These are phyloP conservation scores for Drosophila punjabiensis DNA, from an alignment of 1,140 invertebrate species.

Conservation along the genomic window DNA sequence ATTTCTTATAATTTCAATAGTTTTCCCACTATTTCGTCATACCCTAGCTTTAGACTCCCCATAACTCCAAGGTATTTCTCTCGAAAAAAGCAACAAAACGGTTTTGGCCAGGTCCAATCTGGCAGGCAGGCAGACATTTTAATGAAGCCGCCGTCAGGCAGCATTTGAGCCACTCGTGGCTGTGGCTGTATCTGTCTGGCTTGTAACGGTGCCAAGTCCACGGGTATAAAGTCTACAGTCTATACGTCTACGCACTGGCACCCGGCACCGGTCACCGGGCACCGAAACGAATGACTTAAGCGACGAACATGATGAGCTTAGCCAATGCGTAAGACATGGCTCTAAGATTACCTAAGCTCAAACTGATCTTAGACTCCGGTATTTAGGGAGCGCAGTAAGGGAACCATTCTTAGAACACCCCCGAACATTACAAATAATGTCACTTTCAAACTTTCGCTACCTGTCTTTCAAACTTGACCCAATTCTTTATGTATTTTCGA, in stretches of 20 bases:
- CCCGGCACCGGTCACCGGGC: constrained; percentile 4
- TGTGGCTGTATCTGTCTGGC: constrained; percentile 26
- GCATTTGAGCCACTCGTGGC: constrained; percentile 39
- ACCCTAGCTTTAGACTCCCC: not conserved
- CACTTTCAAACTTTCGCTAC: constrained; percentile 78
- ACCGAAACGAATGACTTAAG: constrained; percentile 74
- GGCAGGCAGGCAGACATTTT: constrained; percentile 71
- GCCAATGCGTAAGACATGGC: constrained; percentile 33
- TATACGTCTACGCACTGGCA: constrained; percentile 55
- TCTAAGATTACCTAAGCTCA: constrained; percentile 38
- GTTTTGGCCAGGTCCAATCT: constrained; percentile 50
- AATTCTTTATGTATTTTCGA: constrained; percentile 15
- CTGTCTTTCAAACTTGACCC: constrained; percentile 58
- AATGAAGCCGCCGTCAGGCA: constrained; percentile 76
- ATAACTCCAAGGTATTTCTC: constrained; percentile 12
- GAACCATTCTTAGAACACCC: not conserved
- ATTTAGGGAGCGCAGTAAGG: not conserved
- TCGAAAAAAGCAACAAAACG: constrained; percentile 38
- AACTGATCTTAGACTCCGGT: not conserved
- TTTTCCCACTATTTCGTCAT: not conserved
- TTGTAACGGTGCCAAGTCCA: constrained; percentile 70
- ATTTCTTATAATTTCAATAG: not conserved
- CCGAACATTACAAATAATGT: constrained; percentile 39
- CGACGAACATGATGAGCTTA: constrained; percentile 62
- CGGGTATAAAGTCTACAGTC: constrained; percentile 15